Evolutionary conservation across 2,888 invertebrate species (phyloP), one percentile per base, ranked within the genome.

Genomic region (Brenthis ino): DNA sequence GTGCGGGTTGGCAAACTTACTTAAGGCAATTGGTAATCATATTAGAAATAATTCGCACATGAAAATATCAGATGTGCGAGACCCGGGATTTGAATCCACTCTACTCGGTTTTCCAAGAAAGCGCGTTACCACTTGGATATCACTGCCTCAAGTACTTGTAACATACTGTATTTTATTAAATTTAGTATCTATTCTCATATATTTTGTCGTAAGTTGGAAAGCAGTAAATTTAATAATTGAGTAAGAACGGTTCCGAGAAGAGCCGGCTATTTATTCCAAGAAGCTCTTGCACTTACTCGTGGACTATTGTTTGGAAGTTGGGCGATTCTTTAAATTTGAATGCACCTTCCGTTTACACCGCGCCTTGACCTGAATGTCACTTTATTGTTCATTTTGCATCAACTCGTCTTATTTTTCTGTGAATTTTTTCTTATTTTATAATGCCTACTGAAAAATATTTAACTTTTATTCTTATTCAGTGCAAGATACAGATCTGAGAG

Each of bases 321-420:
- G 57, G 16, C 53, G 57, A 57, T 65, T 65, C 65, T 65, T 65
- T 57, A 65, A 57, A 57, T 65, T 50, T 65, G 53, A 65, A 65
- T 65, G 57, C 65, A 57, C 43, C 57, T 53, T 16, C 51, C 56
- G 65, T 20, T 51, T 43, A 57, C 33, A n/a, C 51, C 50, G 37
- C 57, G 65, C 65, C 69, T 69, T 65, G 65, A 65, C 65, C 69
- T 28, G 28, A 51, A 63, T 69, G 65, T 48, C 65, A 24, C 53
- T 57, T 37, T 57, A 58, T 53, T 58, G 65, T 65, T 56, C 56
- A 65, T 57, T 65, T 50, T 14, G 60, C 50, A 28, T 48, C 4
- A 3, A 60, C 48, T 50, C n/a, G n/a, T 60, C 60, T 60, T 60
- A 60, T 50, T 60, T 50, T 57, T 60, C n/a, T 50, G 28, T 6